Base-by-base conservation (phyloP, 2,797 vertebrate genomes). In the Pteronotus mesoamericanus region DNA sequence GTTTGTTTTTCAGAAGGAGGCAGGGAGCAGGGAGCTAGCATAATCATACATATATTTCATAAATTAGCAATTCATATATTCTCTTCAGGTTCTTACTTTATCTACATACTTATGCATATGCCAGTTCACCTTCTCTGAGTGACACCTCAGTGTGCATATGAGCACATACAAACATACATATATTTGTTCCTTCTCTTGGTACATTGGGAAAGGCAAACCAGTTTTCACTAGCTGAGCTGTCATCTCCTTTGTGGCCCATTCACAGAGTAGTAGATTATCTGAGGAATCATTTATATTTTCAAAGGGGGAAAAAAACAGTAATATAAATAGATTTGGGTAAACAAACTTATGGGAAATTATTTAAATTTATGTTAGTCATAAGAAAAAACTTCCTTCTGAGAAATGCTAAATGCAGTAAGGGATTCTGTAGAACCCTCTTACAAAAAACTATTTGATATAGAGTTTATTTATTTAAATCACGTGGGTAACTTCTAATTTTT, bases 231-330 rank as follows among this genome's bases (percentile, higher is more conserved):
- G 16, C 71, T 96, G 29, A 85, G 5, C 26, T 71, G 24, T 72
- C 44, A n/a, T 77, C 39, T 89, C 79, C 37, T 96, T 82, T 61
- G 66, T 87, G 84, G 29, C 6, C 15, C 64, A 44, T 72, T 91
- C 75, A 68, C 71, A 66, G 26, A 77, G n/a, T 61, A 93, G 77
- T 87, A 91, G 88, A 90, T 80, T 82, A 82, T 32, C 87, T 57
- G 26, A 89, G n/a, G 86, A 89, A 91, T 91, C 55, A 82, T 53
- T 96, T 86, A 90, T 89, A 85, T 66, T 51, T 91, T 96, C 89
- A 85, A 78, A 96, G 42, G 19, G 6, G 19, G 6, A 32, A 96
- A 89, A 94, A 59, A 32, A 1, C 39, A 83, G 66, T 59, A 77
- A 90, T 68, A 80, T n/a, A 66, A 89, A 89, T 42, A 95, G 24